Base-by-base conservation (phyloP, 2,888 invertebrate species). In the Eupithecia centaureata region DNA sequence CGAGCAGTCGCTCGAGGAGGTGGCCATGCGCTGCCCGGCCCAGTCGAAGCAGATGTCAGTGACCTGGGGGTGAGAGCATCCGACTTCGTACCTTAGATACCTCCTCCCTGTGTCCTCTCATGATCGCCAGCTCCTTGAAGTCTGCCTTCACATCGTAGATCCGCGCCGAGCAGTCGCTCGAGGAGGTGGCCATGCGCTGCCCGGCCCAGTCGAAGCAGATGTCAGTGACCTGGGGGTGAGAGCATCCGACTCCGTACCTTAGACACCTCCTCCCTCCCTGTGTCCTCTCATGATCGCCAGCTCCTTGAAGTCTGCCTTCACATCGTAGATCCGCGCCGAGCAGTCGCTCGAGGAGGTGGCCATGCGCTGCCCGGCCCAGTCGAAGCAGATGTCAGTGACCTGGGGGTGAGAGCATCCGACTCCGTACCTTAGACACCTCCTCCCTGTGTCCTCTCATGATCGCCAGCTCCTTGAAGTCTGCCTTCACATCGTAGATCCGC, bases 301-400 rank as follows among this genome's bases (percentile, higher is more conserved):
- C 82, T 95, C 90, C 72, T 91, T 92, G 77, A 95, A 94, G 79
- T 94, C 92, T 0, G 92, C 88, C 33, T 81, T 83, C 7, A 95
- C 88, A 82, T 96, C 95, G 94, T 96, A 97, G 60, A 97, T 93
- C 22, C 96, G 92, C 0, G 96, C 96, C 0, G 96, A 96, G 65
- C 95, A 94, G 83, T 97, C 97, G 77, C 95, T 96, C 60, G 96
- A 96, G 0, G 95, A 95, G 0, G 96, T 96, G 15, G 96, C 95
- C 85, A 97, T 90, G 57, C 94, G 93, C 74, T 95, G 94, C 0
- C 97, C 96, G 0, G 95, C 95, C 86, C 94, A 95, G 91, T 97
- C 96, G 87, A 97, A 97, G 69, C 95, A 94, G 54, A 97, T 94
- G 81, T 97, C 97, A 60, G 97, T 83, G 22, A 97, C 96, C 94